A percentile compares a stretch with the other conserved stretches of the same genome.
Evolutionary conservation across 2,113 vertebrate species (phyloP).

Genomic region (Leuciscus idus): DNA sequence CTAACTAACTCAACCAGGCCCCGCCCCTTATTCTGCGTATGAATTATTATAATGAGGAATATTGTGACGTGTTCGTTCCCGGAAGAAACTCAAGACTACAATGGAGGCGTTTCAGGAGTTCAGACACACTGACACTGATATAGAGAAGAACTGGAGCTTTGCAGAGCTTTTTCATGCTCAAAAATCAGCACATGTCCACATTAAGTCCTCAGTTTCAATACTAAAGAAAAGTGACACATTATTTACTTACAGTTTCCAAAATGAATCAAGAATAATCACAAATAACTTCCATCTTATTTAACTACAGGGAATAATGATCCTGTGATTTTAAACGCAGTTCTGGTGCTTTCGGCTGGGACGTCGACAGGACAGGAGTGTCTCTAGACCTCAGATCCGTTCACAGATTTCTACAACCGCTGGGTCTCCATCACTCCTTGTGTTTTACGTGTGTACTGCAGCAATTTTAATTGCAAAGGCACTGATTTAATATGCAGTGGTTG

Average conservation of each 20-base stretch:
- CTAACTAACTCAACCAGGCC: too few relatives aligned
- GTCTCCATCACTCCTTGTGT: not conserved
- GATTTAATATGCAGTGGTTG: conserved; percentile 28
- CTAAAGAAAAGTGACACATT: not conserved
- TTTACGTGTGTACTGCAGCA: not conserved
- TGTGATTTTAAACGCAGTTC: conserved; percentile 14
- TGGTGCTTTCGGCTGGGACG: not conserved
- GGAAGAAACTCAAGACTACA: too few relatives aligned
- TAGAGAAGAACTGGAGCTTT: too few relatives aligned
- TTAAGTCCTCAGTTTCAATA: not conserved
- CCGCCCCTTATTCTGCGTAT: too few relatives aligned
- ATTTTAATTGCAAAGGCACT: conserved; percentile 6
- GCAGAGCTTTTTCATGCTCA: too few relatives aligned
- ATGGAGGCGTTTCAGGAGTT: too few relatives aligned
- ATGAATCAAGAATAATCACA: not conserved
- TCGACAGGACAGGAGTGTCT: not conserved
- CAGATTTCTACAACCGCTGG: not conserved
- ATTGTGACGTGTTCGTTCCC: too few relatives aligned
- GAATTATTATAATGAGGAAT: too few relatives aligned
- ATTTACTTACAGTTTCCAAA: not conserved
- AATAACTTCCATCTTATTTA: not conserved
- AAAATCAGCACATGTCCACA: too few relatives aligned
- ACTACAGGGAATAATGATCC: not conserved
- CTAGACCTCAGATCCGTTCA: not conserved
- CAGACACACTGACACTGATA: too few relatives aligned